Evolutionary conservation across 2,888 invertebrate genomes (phyloP).

Genomic region (Sabatieria punctata): DNA sequence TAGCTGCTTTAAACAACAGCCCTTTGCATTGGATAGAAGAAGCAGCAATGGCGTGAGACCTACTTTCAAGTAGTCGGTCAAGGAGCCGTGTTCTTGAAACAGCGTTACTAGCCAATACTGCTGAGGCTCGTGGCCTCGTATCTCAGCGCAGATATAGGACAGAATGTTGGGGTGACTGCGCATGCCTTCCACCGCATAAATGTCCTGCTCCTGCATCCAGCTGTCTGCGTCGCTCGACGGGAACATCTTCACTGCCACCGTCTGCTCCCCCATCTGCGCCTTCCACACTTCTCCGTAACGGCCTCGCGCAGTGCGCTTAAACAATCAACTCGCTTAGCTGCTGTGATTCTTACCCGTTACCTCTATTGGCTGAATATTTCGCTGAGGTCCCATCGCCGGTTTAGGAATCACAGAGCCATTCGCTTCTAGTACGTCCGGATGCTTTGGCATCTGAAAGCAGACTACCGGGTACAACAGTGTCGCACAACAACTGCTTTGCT

Average conservation of each 20-base stretch:
- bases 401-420: too few relatives aligned
- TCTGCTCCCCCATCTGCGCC: constrained; percentile 53
- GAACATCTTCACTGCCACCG: constrained; percentile 88
- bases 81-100: constrained; percentile 77
- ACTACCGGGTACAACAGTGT: too few relatives aligned
- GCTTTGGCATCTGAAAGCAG: too few relatives aligned
- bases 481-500: too few relatives aligned
- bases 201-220: constrained; percentile 82
- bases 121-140: constrained; percentile 44
- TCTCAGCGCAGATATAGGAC: constrained; percentile 64
- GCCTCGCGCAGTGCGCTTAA: constrained; percentile 76
- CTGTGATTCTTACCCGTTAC: too few relatives aligned
- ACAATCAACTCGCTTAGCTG: too few relatives aligned
- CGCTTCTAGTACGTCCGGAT: too few relatives aligned
- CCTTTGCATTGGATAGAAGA: too few relatives aligned
- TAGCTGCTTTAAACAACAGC: too few relatives aligned
- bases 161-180: constrained; percentile 67
- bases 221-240: constrained; percentile 73
- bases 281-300: constrained; percentile 90
- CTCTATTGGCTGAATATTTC: too few relatives aligned
- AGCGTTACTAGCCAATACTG: constrained; percentile 92
- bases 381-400: too few relatives aligned
- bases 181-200: constrained; percentile 76
- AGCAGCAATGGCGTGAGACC: too few relatives aligned
- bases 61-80: constrained; percentile 77